Conservation (phyloP, 2,113 vertebrate genomes). For the Ochotona princeps region DNA sequence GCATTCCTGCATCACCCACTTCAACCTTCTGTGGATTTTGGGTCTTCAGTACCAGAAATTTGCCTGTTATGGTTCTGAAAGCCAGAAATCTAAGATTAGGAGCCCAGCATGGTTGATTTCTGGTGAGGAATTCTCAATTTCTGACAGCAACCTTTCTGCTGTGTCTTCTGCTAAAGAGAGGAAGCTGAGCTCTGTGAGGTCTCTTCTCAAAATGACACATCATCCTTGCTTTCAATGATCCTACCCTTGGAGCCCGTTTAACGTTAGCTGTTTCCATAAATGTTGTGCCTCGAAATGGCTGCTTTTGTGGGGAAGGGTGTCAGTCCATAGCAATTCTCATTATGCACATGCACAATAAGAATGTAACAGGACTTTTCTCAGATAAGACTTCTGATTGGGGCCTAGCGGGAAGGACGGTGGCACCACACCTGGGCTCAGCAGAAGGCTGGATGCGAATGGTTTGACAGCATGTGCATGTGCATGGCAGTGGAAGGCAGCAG, state of each 20-base stretch:
- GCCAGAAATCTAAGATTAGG: not conserved
- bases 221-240: not conserved
- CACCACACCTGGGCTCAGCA: not conserved
- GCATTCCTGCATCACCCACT: not conserved
- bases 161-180: not conserved
- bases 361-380: not conserved
- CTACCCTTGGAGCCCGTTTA: not conserved
- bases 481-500: accelerated
- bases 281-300: not conserved
- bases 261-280: not conserved
- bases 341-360: not conserved
- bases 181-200: too few relatives aligned
- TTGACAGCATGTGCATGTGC: accelerated
- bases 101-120: not conserved
- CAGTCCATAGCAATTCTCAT: not conserved
- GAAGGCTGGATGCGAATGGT: accelerated
- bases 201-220: not conserved
- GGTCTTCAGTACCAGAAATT: not conserved
- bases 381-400: not conserved
- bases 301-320: too few relatives aligned
- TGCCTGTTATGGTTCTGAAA: not conserved
- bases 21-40: accelerated
- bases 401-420: not conserved
- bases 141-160: accelerated
- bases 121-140: not conserved